Evolutionary conservation across 2,797 vertebrate genomes (phyloP).

Genomic region (Sebastes hubbsi): DNA sequence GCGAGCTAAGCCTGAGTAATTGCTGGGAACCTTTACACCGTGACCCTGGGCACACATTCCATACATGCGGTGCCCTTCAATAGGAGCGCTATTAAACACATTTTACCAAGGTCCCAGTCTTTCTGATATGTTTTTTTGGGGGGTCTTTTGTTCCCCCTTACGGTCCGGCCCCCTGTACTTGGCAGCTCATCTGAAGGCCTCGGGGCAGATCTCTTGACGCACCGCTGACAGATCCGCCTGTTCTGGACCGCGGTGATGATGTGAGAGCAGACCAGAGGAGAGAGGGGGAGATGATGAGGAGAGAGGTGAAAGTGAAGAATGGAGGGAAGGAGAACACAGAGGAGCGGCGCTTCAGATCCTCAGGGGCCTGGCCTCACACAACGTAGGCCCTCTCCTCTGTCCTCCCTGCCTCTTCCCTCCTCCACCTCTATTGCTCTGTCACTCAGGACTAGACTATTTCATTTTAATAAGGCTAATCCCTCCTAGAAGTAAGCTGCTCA

Average conservation of each 20-base stretch:
- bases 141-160: conserved; percentile 58
- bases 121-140: conserved; percentile 61
- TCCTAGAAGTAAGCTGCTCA: conserved; percentile 78
- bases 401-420: conserved; percentile 44
- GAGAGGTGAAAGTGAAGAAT: conserved; percentile 78
- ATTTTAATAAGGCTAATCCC: conserved; percentile 83
- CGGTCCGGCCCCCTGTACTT: conserved; percentile 69
- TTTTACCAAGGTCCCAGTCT: conserved; percentile 55
- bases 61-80: conserved; percentile 62
- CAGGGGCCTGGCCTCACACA: conserved; percentile 61
- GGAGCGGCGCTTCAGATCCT: conserved; percentile 68
- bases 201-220: conserved; percentile 70
- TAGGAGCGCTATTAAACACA: conserved; percentile 71
- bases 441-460: conserved; percentile 81
- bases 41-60: conserved; percentile 69
- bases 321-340: conserved; percentile 65
- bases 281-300: conserved; percentile 46
- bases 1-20: conserved; percentile 49
- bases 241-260: conserved; percentile 64
- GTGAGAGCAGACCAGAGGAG: conserved; percentile 54
- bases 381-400: conserved; percentile 38
- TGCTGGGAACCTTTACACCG: conserved; percentile 56
- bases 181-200: conserved; percentile 80
- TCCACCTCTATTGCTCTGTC: conserved; percentile 78
- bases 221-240: conserved; percentile 76